Evolutionary conservation across 2,797 vertebrate genomes (phyloP).

Genomic region (Tachyglossus aculeatus): DNA sequence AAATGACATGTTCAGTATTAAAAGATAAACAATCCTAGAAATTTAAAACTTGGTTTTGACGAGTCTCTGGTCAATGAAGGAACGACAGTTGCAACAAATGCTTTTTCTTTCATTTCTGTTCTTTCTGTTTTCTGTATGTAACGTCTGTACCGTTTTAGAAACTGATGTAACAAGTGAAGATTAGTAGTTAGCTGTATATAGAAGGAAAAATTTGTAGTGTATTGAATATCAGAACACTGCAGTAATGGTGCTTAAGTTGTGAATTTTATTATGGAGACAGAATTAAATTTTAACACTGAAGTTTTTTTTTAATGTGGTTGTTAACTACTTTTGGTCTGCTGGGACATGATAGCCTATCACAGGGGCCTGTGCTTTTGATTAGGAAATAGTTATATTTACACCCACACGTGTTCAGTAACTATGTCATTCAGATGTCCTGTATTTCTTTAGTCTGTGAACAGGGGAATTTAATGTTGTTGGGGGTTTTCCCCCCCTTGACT

Average conservation of each 20-base stretch:
- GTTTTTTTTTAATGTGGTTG: conserved; percentile 42
- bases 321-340: conserved; percentile 35
- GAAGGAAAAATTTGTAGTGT: no score
- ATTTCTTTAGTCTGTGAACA: conserved; percentile 52
- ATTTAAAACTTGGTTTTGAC: no score
- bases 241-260: conserved; percentile 26
- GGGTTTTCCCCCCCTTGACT: no score
- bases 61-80: background rate
- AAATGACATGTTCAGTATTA: no score
- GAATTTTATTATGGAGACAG: conserved; percentile 14
- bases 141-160: conserved; percentile 44
- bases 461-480: conserved; percentile 28
- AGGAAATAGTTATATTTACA: conserved; percentile 73
- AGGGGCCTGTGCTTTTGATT: conserved; percentile 49
- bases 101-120: background rate
- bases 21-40: background rate
- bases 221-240: no score
- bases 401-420: conserved; percentile 49
- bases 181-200: conserved; percentile 40
- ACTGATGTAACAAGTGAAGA: conserved; percentile 48
- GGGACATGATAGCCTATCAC: conserved; percentile 53
- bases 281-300: conserved; percentile 12
- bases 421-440: conserved; percentile 49
- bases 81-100: conserved; percentile 1
- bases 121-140: conserved; percentile 18